Conservation (phyloP, 2,888 invertebrate species). For the Epiblema foenella region DNA sequence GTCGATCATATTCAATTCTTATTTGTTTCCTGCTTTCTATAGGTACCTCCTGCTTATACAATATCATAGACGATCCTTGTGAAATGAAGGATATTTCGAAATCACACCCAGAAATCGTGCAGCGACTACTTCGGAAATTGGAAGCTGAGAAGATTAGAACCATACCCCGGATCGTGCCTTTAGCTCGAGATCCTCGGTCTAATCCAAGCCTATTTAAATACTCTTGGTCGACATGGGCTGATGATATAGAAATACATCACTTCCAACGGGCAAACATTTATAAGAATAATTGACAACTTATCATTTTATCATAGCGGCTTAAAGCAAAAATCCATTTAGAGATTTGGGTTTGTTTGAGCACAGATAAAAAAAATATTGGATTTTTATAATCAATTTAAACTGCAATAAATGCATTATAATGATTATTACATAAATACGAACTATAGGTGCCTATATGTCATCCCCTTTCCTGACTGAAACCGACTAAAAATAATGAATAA, state of each 20-base stretch:
- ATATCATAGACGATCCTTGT: conserved; percentile 37
- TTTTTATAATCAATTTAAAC: too few species aligned
- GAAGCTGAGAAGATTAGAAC: conserved; percentile 26
- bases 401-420: too few species aligned
- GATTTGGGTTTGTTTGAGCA: too few species aligned
- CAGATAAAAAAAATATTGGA: too few species aligned
- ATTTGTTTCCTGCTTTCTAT: background rate
- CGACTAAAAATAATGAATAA: background rate
- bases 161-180: conserved; percentile 13
- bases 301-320: too few species aligned
- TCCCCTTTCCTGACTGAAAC: background rate
- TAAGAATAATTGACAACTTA: too few species aligned
- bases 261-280: too few species aligned
- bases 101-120: conserved; percentile 23
- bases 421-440: background rate
- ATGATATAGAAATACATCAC: background rate
- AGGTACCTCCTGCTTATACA: conserved; percentile 37
- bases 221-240: conserved; percentile 38
- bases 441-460: background rate
- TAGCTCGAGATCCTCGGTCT: conserved; percentile 23
- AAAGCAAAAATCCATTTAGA: too few species aligned
- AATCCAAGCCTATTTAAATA: conserved; percentile 24
- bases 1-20: background rate
- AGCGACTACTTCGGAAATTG: conserved; percentile 1
- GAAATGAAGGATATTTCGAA: conserved; percentile 37